These are phyloP conservation scores for Cuculus canorus DNA, from an alignment of 2,797 vertebrate genomes.

Conservation along the genomic window DNA sequence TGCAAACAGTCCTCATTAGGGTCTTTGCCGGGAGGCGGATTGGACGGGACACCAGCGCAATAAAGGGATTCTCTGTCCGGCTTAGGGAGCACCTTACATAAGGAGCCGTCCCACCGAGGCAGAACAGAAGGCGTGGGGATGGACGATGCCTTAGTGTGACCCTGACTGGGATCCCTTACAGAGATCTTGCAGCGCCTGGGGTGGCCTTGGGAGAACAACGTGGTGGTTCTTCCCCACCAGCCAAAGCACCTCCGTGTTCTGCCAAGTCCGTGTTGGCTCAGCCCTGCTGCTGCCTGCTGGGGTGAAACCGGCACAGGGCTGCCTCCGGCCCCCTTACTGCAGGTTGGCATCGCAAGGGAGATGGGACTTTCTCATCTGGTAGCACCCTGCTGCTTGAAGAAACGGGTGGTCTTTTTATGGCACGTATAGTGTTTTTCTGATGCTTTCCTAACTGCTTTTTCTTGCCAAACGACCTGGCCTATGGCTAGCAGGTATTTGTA, in stretches of 20 bases:
- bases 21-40: not conserved
- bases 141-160: fast-evolving
- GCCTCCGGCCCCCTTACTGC: not conserved
- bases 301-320: not conserved
- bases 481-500: not conserved
- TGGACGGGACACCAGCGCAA: not conserved
- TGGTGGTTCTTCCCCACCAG: not conserved
- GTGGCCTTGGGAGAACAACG: not conserved
- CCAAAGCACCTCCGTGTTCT: not conserved
- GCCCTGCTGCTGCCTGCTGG: not conserved
- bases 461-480: not conserved
- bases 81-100: not conserved
- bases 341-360: not conserved
- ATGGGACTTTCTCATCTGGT: not conserved
- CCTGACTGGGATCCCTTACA: not conserved
- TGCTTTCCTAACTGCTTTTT: not conserved
- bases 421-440: not conserved
- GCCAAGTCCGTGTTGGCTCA: fast-evolving
- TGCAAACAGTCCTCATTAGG: conserved; percentile 52
- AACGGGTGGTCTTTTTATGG: not conserved
- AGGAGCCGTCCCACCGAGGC: not conserved
- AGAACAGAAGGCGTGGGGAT: not conserved
- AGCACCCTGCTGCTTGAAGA: not conserved
- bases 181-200: not conserved
- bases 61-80: conserved; percentile 12